phyloP scores from a whole-genome alignment of 2,888 invertebrate genomes.

The Cheilosia soror region DNA sequence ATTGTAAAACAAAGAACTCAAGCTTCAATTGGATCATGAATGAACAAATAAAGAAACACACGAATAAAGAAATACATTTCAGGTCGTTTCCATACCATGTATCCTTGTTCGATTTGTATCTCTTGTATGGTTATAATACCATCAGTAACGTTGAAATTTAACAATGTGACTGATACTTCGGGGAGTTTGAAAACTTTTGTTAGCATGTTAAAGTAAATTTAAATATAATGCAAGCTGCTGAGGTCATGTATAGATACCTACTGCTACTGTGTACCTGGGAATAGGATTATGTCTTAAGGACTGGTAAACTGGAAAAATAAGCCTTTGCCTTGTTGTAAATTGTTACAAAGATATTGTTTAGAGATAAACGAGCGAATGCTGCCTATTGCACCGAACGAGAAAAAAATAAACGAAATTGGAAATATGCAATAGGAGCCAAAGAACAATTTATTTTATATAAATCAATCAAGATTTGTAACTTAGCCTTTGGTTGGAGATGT shows the following conservation, averaged over 20 bases:
- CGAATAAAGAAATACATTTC: conserved; percentile 5
- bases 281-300: no score
- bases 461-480: no score
- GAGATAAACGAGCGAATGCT: no score
- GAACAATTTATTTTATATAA: no score
- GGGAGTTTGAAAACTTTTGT: conserved; percentile 2
- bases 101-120: conserved; percentile 17
- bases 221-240: neutral
- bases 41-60: conserved; percentile 24
- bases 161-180: neutral
- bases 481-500: no score
- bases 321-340: no score
- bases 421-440: no score
- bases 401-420: no score
- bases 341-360: no score
- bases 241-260: neutral
- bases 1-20: conserved; percentile 44
- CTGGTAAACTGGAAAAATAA: no score
- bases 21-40: conserved; percentile 47
- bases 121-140: conserved; percentile 1
- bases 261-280: neutral
- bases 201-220: conserved; percentile 10
- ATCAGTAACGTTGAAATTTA: conserved; percentile 17
- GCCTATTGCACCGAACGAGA: no score
- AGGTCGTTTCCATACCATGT: neutral